phyloP scores from a whole-genome alignment of 2,888 invertebrate species.

The Polia nebulosa region DNA sequence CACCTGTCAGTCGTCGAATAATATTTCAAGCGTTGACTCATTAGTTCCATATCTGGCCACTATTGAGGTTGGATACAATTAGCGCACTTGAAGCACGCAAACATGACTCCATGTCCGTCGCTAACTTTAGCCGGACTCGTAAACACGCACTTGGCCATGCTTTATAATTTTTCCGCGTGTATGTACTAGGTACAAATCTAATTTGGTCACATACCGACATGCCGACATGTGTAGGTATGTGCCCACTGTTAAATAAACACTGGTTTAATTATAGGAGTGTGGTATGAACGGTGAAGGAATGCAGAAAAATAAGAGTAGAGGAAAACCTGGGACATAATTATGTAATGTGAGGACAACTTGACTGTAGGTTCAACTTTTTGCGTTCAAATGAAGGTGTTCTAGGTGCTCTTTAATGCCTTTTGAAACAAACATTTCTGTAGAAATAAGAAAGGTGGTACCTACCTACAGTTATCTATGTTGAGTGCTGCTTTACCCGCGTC shows the following conservation, averaged over 20 bases:
- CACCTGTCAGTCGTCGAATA: constrained; percentile 26
- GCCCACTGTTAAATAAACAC: constrained; percentile 58
- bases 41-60: constrained; percentile 34
- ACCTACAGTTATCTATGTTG: constrained; percentile 17
- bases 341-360: constrained; percentile 17
- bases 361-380: not conserved
- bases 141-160: constrained; percentile 57
- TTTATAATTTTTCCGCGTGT: constrained; percentile 58
- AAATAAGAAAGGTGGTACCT: constrained; percentile 5
- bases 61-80: constrained; percentile 55
- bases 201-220: constrained; percentile 61
- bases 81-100: constrained; percentile 63
- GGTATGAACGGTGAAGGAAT: constrained; percentile 54
- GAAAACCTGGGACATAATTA: constrained; percentile 12
- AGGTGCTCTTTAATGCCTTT: not conserved
- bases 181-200: constrained; percentile 52
- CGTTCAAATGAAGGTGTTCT: not conserved
- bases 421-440: not conserved
- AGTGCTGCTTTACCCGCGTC: constrained; percentile 47
- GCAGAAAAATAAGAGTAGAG: constrained; percentile 34
- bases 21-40: constrained; percentile 44
- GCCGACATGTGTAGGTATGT: constrained; percentile 52
- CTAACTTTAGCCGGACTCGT: constrained; percentile 50
- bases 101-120: constrained; percentile 50
- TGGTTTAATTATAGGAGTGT: constrained; percentile 57